These are phyloP conservation scores for Pygoscelis antarcticus DNA, from an alignment of 2,113 vertebrate genomes.

Conservation along the genomic window DNA sequence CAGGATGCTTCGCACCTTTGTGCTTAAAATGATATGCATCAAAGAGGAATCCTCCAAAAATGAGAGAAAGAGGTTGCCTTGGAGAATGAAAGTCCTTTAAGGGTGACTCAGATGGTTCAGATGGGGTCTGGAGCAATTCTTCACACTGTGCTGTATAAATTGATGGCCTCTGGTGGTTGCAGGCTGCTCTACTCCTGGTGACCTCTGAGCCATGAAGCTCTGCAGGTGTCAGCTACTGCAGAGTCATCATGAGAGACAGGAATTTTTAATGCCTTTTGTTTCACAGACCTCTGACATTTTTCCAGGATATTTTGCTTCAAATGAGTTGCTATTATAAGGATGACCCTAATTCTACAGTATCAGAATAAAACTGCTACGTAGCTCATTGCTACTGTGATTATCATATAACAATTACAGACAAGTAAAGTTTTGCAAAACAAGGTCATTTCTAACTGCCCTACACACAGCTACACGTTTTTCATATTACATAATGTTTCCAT, in stretches of 20 bases:
- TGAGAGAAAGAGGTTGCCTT: neutral
- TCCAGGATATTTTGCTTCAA: neutral
- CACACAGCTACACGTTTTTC: neutral
- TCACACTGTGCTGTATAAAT: neutral
- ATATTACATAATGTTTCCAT: neutral
- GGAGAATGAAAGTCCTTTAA: neutral
- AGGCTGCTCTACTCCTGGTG: neutral
- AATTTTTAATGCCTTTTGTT: neutral
- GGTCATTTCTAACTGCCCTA: neutral
- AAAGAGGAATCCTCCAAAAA: neutral
- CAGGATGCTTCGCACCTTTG: neutral
- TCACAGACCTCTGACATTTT: neutral
- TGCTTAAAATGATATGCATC: neutral
- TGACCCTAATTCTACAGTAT: neutral
- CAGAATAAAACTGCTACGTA: neutral
- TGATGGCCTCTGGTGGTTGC: neutral
- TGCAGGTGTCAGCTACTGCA: neutral
- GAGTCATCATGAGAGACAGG: neutral
- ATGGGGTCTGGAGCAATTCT: neutral
- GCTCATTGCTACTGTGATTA: neutral
- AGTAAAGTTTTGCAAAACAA: neutral
- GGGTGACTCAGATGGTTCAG: neutral
- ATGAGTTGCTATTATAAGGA: neutral
- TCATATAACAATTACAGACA: neutral
- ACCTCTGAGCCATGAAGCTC: constrained; percentile 7